These are phyloP conservation scores for Yponomeuta malinellus DNA, from an alignment of 2,888 invertebrate species.

Conservation along the genomic window DNA sequence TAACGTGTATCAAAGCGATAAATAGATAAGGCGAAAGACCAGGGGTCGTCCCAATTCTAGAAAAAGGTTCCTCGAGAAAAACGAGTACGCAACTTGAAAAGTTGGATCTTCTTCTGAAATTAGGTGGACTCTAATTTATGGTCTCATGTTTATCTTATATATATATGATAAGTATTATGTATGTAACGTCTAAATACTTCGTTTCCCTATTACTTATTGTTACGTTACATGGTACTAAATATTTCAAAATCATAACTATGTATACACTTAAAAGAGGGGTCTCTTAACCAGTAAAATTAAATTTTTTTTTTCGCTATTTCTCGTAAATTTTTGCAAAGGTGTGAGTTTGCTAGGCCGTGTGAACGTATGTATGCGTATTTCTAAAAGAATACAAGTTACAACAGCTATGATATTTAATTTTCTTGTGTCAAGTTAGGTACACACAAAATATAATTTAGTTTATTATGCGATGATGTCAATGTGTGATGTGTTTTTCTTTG, in stretches of 20 bases:
- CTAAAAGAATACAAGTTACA: slow-evolving; percentile 7
- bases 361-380: slow-evolving; percentile 18
- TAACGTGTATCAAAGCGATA: slow-evolving; percentile 75
- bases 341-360: slow-evolving; percentile 15
- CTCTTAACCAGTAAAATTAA: neutral
- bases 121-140: slow-evolving; percentile 33
- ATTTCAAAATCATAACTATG: neutral
- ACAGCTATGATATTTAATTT: neutral
- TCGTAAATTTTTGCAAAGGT: neutral
- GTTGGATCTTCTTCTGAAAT: slow-evolving; percentile 39
- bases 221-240: neutral
- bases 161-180: slow-evolving; percentile 30
- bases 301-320: neutral
- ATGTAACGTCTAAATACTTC: slow-evolving; percentile 16
- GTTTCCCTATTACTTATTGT: slow-evolving; percentile 33
- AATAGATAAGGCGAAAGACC: slow-evolving; percentile 57
- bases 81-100: neutral
- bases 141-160: slow-evolving; percentile 48
- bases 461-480: slow-evolving; percentile 24
- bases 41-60: slow-evolving; percentile 39
- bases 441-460: neutral
- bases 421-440: neutral
- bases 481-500: slow-evolving; percentile 57
- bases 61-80: slow-evolving; percentile 30
- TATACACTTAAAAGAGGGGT: no score